phyloP scores from a whole-genome alignment of 2,797 vertebrate genomes.

The Rhynchotus rufescens region DNA sequence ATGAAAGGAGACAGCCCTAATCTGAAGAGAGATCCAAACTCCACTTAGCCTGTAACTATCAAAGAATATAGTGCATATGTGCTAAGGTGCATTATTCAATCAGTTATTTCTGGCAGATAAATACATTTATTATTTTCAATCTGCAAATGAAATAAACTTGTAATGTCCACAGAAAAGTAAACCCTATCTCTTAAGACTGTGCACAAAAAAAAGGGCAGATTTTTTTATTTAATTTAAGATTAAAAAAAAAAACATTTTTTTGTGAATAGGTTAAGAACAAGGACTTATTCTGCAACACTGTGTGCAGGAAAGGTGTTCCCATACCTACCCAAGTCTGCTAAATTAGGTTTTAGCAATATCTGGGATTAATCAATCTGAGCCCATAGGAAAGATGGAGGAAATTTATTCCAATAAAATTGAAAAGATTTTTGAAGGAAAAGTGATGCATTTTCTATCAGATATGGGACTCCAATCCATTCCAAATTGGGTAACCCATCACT shows the following conservation, averaged over 20 bases:
- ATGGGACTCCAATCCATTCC: not conserved
- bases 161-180: not conserved
- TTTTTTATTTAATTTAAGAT: not conserved
- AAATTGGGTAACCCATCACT: not conserved
- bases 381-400: not conserved
- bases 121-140: conserved; percentile 5
- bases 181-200: not conserved
- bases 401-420: not conserved
- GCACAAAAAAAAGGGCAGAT: not conserved
- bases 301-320: not conserved
- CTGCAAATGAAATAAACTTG: not conserved
- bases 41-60: not conserved
- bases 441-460: not conserved
- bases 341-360: not conserved
- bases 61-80: not conserved
- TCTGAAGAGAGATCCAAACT: not conserved
- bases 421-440: not conserved
- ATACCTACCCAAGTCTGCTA: not conserved
- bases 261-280: not conserved
- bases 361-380: not conserved
- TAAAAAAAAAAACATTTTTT: not conserved
- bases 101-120: conserved; percentile 25
- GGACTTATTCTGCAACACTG: not conserved
- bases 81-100: not conserved
- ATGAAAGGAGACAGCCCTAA: conserved; percentile 28